phyloP scores from a whole-genome alignment of 2,113 vertebrate species.

The Grus americana region DNA sequence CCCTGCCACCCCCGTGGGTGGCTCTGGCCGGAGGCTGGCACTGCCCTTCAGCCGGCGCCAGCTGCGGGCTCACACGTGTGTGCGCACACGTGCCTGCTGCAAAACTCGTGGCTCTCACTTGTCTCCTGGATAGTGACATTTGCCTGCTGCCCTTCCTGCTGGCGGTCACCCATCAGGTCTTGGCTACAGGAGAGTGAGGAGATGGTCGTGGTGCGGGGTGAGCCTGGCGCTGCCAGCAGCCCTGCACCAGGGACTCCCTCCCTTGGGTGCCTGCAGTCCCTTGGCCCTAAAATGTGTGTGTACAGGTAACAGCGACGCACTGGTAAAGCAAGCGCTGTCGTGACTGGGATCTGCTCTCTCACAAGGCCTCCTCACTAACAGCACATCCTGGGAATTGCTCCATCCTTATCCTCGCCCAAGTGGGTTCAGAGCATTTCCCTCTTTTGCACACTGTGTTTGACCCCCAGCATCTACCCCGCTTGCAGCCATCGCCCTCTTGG shows the following conservation, averaged over 20 bases:
- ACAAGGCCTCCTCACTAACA: not conserved
- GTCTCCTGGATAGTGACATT: not conserved
- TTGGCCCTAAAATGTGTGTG: not conserved
- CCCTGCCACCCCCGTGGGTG: no score
- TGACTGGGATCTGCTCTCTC: not conserved
- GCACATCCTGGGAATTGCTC: not conserved
- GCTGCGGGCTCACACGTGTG: not conserved
- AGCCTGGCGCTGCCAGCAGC: fast-evolving
- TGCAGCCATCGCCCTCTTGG: not conserved
- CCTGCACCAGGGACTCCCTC: not conserved
- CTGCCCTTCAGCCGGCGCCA: not conserved
- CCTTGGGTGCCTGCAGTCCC: not conserved
- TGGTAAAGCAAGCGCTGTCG: fast-evolving
- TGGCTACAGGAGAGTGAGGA: fast-evolving
- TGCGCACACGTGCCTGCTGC: not conserved
- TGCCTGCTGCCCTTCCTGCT: not conserved
- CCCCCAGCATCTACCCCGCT: fast-evolving
- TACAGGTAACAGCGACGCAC: not conserved
- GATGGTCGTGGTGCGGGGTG: fast-evolving
- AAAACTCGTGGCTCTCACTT: fast-evolving
- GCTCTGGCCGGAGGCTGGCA: not conserved
- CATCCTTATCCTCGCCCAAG: not conserved
- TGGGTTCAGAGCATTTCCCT: not conserved
- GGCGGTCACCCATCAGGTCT: not conserved
- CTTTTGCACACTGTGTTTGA: not conserved